A percentile compares a stretch with the other conserved stretches of the same genome.
phyloP scores from a whole-genome alignment of 2,888 invertebrate species.

The Drosophila melanosoma region DNA sequence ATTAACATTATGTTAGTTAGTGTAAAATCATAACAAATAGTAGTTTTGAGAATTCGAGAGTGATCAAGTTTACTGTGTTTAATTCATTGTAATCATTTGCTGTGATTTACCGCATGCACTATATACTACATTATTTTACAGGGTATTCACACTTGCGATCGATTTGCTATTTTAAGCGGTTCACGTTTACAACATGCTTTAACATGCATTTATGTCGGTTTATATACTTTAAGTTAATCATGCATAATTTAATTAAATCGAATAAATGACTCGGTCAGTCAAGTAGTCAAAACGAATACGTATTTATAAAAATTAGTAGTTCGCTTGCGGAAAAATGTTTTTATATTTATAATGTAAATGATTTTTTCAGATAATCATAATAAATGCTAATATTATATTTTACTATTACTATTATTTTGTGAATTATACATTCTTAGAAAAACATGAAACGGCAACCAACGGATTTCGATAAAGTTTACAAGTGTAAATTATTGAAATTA shows the following conservation, averaged over 20 bases:
- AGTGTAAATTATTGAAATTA: neutral
- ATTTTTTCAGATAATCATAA: neutral
- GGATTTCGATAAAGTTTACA: neutral
- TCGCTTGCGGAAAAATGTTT: neutral
- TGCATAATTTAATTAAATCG: conserved; percentile 13
- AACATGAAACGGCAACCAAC: neutral
- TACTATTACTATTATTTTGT: neutral
- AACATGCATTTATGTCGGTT: conserved; percentile 35
- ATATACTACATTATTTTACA: conserved; percentile 33
- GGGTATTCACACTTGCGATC: conserved; percentile 33
- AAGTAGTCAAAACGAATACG: conserved; percentile 22
- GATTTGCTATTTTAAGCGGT: conserved; percentile 1
- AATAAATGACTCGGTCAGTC: neutral
- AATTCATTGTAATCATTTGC: conserved; percentile 45
- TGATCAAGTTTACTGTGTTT: conserved; percentile 61
- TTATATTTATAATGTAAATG: neutral
- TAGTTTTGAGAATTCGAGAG: conserved; percentile 46
- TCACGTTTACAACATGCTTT: conserved; percentile 39
- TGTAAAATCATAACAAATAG: conserved; percentile 43
- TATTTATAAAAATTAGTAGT: neutral
- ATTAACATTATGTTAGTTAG: conserved; percentile 67
- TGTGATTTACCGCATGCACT: conserved; percentile 44
- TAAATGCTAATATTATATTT: neutral
- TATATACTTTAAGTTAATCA: conserved; percentile 17
- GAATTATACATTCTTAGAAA: neutral